Base-by-base conservation (phyloP, 1,140 invertebrate species). In the Pinna nobilis region DNA sequence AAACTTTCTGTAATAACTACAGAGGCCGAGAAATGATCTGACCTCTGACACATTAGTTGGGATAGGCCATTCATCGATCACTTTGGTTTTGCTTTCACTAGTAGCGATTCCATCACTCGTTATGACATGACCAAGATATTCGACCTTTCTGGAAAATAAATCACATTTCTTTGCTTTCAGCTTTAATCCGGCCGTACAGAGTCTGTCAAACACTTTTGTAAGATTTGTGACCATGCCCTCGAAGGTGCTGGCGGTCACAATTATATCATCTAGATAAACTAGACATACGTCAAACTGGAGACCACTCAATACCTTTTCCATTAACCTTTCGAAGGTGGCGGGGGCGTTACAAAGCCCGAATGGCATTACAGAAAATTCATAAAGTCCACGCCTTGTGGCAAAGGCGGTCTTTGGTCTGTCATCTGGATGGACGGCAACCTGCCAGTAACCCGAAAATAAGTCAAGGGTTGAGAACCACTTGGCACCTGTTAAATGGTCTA, bases 21-120 rank as follows among this genome's bases (percentile, higher is more conserved):
- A n/a, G n/a, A n/a, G n/a, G n/a, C n/a, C n/a, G n/a, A n/a, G n/a
- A 63, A 88, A 89, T 15, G 61, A 33, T 70, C 74, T 44, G 3
- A 89, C 32, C 15, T 82, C 73, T 37, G 74, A 80, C 0, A 83
- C 60, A 66, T 25, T 44, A 41, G 25, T 72, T 5, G 65, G 82
- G 23, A 15, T 49, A n/a, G 59, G 51, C 73, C 53, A 77, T 1
- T 69, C 39, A 39, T 32, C 33, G 13, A 83, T 60, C 32, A 28
- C 49, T 18, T 49, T 30, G 18, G 64, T 72, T 51, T 82, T 80
- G 2, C 60, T 30, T n/a, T 60, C 60, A 35, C 74, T 69, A n/a
- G 73, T 71, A 4, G 51, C 4, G 15, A 80, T 47, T 9, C 73
- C 74, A 35, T 70, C 23, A 30, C 47, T 49, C 9, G 32, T 49